Percentiles rank a stretch among this genome's conserved stretches.
phyloP scores from a whole-genome alignment of 2,113 vertebrate genomes.

The Aix galericulata region DNA sequence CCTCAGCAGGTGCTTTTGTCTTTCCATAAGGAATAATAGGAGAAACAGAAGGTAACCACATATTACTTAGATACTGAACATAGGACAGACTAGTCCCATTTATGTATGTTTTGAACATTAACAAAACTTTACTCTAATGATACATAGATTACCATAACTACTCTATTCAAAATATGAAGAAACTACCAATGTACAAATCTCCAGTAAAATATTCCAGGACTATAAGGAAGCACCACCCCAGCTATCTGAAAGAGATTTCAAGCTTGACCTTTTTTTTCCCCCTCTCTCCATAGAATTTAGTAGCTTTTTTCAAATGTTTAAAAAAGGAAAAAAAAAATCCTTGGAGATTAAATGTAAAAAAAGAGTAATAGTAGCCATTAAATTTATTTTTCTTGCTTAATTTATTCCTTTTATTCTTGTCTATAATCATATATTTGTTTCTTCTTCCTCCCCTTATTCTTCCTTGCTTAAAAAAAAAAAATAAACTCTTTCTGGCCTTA shows the following conservation, averaged over 20 bases:
- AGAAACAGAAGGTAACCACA: conserved; percentile 35
- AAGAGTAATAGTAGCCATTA: background rate
- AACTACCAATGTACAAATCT: background rate
- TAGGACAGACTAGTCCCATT: background rate
- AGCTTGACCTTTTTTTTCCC: background rate
- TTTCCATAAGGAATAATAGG: background rate
- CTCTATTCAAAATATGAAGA: background rate
- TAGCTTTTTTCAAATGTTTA: background rate
- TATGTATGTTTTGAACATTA: background rate
- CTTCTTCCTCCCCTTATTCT: background rate
- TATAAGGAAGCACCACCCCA: background rate
- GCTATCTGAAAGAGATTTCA: background rate
- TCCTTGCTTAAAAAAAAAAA: background rate
- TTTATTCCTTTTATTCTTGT: background rate
- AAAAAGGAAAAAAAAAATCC: background rate
- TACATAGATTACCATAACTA: background rate
- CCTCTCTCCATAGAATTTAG: background rate
- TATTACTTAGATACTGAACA: conserved; percentile 4
- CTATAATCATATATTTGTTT: background rate
- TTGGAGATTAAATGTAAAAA: background rate
- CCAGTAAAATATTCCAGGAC: background rate
- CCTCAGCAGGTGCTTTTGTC: conserved; percentile 42
- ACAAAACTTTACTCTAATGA: background rate
- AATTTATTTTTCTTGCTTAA: background rate
- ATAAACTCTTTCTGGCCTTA: background rate